These are phyloP conservation scores for Hyperoplus lanceolatus DNA, from an alignment of 2,797 vertebrate genomes.

Conservation along the genomic window DNA sequence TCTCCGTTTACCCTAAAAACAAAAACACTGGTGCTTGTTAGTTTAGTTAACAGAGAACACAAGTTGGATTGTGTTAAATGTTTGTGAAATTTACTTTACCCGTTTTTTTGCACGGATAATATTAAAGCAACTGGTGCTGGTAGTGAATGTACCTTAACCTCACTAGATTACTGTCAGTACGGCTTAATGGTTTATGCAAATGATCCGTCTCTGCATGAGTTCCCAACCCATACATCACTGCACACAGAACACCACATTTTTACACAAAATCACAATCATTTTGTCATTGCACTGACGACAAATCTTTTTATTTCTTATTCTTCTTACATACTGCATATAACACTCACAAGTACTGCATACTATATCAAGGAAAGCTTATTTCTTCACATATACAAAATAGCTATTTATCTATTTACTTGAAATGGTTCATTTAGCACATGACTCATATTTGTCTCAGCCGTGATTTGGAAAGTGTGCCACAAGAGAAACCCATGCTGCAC, in stretches of 20 bases:
- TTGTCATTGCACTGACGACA: neutral
- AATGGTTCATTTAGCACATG: constrained; percentile 3
- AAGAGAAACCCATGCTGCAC: constrained; percentile 30
- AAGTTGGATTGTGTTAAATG: neutral
- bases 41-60: neutral
- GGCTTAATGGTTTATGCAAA: constrained; percentile 55
- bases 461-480: constrained; percentile 10
- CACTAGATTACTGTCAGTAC: constrained; percentile 22
- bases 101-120: no score
- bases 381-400: neutral
- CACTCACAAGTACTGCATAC: neutral
- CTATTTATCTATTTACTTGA: constrained; percentile 14
- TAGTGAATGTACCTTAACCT: constrained; percentile 15
- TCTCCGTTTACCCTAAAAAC: neutral
- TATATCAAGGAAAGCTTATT: neutral
- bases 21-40: neutral
- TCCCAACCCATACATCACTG: constrained; percentile 9
- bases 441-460: constrained; percentile 17
- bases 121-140: neutral
- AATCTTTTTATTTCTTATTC: neutral
- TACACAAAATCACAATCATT: constrained; percentile 12
- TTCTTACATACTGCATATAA: neutral
- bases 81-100: neutral
- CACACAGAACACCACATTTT: constrained; percentile 33
- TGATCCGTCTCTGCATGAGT: constrained; percentile 32